phyloP scores from a whole-genome alignment of 2,797 vertebrate species.

The Karalla daura region DNA sequence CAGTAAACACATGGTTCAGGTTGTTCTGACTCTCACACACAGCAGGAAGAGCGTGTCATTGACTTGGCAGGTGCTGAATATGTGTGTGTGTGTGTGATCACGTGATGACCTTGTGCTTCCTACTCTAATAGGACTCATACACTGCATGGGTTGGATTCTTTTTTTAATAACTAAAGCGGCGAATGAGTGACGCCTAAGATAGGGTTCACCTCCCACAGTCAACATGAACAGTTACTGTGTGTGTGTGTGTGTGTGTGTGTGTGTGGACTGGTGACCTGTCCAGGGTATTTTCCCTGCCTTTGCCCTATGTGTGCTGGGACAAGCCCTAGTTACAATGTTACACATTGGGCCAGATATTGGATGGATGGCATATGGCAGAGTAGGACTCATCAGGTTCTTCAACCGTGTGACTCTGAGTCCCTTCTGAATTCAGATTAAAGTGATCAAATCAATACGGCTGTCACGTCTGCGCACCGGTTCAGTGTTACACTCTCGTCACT shows the following conservation, averaged over 20 bases:
- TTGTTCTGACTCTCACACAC: constrained; percentile 34
- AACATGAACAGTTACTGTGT: too few species aligned
- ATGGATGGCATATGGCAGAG: neutral
- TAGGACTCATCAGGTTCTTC: neutral
- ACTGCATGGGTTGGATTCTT: neutral
- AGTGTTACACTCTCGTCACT: neutral
- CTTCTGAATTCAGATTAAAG: neutral
- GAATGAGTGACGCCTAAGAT: too few species aligned
- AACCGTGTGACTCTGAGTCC: neutral
- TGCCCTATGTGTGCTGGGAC: too few species aligned
- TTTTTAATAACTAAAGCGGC: constrained; percentile 17
- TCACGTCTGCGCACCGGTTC: neutral
- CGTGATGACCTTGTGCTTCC: constrained; percentile 22
- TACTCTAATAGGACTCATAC: constrained; percentile 1
- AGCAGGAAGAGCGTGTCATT: constrained; percentile 8
- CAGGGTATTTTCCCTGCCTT: too few species aligned
- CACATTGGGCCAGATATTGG: too few species aligned
- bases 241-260: too few species aligned
- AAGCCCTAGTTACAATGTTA: too few species aligned
- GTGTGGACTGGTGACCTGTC: too few species aligned
- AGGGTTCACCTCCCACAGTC: too few species aligned
- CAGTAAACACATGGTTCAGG: constrained; percentile 64
- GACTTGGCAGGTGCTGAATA: constrained; percentile 22
- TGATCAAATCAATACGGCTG: neutral
- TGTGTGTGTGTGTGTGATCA: constrained; percentile 4